phyloP scores from a whole-genome alignment of 2,113 vertebrate species.

The Strix aluco region DNA sequence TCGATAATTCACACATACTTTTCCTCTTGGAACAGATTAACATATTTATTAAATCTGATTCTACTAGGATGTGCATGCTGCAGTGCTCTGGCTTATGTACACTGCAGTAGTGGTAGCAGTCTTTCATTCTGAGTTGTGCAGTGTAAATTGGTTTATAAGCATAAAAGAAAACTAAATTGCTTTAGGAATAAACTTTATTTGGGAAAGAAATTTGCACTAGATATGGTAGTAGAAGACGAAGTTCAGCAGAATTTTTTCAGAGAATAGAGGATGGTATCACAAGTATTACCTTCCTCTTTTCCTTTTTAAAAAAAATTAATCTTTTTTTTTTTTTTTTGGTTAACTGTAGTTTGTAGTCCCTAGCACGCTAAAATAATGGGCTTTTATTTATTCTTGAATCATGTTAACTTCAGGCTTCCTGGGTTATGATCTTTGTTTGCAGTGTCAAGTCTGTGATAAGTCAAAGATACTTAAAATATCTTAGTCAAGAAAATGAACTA shows the following conservation, averaged over 20 bases:
- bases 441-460: background rate
- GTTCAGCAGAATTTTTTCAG: background rate
- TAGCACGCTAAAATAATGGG: background rate
- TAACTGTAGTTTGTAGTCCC: background rate
- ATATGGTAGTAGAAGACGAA: background rate
- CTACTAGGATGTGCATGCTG: background rate
- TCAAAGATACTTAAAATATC: background rate
- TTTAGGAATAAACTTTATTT: background rate
- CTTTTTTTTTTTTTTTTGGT: background rate
- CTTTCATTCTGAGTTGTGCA: background rate
- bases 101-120: background rate
- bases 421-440: background rate
- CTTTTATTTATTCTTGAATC: background rate
- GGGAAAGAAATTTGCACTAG: background rate
- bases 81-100: background rate
- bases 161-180: slow-evolving; percentile 22
- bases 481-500: background rate
- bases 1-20: slow-evolving; percentile 7
- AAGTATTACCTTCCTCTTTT: background rate
- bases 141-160: slow-evolving; percentile 14
- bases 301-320: background rate
- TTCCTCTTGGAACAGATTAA: slow-evolving; percentile 38
- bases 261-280: background rate
- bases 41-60: slow-evolving; percentile 63
- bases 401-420: background rate